A percentile compares a stretch with the other conserved stretches of the same genome.
These are phyloP conservation scores for Mastomys natalensis DNA, from an alignment of 2,113 vertebrate species.

Conservation along the genomic window DNA sequence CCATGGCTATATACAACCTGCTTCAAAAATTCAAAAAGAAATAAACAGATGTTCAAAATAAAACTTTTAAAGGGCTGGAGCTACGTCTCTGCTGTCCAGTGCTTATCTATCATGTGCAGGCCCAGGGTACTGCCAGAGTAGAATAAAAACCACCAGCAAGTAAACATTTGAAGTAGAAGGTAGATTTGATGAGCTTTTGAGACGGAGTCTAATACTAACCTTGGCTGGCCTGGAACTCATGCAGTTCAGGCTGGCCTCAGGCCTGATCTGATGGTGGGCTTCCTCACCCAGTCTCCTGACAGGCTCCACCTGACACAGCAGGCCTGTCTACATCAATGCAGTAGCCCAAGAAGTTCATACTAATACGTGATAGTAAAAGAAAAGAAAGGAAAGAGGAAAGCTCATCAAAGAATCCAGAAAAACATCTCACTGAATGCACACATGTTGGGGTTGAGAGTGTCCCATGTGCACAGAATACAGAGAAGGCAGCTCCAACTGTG, in stretches of 20 bases:
- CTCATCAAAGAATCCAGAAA: not conserved
- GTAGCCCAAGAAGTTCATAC: not conserved
- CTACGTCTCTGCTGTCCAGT: not conserved
- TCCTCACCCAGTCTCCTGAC: not conserved
- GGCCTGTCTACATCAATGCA: not conserved
- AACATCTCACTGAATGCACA: not conserved
- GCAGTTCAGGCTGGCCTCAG: not conserved
- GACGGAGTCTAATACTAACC: not conserved
- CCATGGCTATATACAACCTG: not conserved
- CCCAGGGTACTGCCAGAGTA: not conserved
- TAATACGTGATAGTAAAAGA: not conserved
- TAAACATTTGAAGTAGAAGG: not conserved
- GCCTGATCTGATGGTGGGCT: not conserved
- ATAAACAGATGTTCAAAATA: not conserved
- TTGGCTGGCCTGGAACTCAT: not conserved
- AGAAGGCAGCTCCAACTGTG: not conserved
- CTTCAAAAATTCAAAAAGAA: not conserved
- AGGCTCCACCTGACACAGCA: too few species aligned
- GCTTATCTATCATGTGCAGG: not conserved
- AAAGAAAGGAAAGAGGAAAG: not conserved
- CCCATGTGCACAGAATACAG: not conserved
- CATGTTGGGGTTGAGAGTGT: not conserved
- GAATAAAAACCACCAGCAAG: not conserved
- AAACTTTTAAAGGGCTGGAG: not conserved
- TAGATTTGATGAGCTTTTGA: not conserved